Evolutionary conservation across 2,113 vertebrate genomes (phyloP).

Genomic region (Poeciliopsis occidentalis): DNA sequence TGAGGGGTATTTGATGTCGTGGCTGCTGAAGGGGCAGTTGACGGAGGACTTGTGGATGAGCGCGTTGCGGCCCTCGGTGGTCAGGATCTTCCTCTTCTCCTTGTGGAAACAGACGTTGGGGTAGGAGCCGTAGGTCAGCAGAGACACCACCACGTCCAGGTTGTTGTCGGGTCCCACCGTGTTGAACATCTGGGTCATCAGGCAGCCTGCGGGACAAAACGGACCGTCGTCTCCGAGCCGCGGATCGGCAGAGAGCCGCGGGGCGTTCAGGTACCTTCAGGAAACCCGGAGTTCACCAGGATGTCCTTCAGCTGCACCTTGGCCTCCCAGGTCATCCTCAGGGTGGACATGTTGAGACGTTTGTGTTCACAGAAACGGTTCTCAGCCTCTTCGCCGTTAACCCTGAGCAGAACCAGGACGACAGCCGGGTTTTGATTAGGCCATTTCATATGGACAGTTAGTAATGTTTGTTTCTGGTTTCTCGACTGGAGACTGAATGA

Average conservation of each 20-base stretch:
- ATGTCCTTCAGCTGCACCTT: slow-evolving; percentile 98
- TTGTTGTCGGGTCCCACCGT: slow-evolving; percentile 91
- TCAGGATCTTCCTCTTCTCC: slow-evolving; percentile 95
- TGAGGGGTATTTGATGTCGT: slow-evolving; percentile 90
- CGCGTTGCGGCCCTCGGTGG: slow-evolving; percentile 94
- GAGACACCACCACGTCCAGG: slow-evolving; percentile 94
- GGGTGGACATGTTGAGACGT: slow-evolving; percentile 92
- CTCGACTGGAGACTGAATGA: too few relatives aligned
- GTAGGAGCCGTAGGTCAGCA: slow-evolving; percentile 92
- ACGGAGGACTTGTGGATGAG: slow-evolving; percentile 97
- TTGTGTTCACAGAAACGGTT: slow-evolving; percentile 93
- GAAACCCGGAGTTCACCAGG: slow-evolving; percentile 89
- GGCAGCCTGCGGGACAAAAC: slow-evolving; percentile 79
- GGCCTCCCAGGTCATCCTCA: slow-evolving; percentile 99
- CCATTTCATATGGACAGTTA: too few relatives aligned
- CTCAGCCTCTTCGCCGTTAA: slow-evolving; percentile 93
- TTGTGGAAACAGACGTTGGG: slow-evolving; percentile 98
- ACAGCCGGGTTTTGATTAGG: too few relatives aligned
- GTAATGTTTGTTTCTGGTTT: too few relatives aligned
- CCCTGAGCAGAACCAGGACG: slow-evolving; percentile 71
- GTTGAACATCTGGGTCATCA: slow-evolving; percentile 91
- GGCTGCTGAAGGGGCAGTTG: slow-evolving; percentile 95
- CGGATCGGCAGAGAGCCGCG: fast-evolving
- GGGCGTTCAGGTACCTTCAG: slow-evolving; percentile 84
- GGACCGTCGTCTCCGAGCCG: fast-evolving